phyloP scores from a whole-genome alignment of 2,113 vertebrate species.

The Thamnaconus septentrionalis region DNA sequence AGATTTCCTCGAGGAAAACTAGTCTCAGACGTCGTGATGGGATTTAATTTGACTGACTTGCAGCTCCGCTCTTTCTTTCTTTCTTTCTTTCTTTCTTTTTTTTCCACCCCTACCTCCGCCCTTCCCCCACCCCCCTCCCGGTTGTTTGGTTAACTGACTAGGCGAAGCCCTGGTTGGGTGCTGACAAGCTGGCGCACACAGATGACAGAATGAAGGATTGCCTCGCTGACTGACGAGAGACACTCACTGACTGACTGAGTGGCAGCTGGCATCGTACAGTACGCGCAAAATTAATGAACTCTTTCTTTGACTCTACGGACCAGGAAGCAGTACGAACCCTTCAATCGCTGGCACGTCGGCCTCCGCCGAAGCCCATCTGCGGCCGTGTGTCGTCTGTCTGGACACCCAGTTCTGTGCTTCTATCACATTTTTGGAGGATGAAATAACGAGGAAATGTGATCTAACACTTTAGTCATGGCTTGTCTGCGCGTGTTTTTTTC shows the following conservation, averaged over 20 bases:
- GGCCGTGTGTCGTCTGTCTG: neutral
- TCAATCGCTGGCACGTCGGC: neutral
- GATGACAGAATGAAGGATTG: slow-evolving; percentile 63
- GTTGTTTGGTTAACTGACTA: slow-evolving; percentile 52
- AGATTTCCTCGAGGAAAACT: slow-evolving; percentile 73
- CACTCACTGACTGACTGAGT: slow-evolving; percentile 54
- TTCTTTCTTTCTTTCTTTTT: slow-evolving; percentile 3
- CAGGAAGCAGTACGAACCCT: slow-evolving; percentile 17
- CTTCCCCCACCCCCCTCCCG: neutral
- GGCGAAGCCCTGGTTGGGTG: slow-evolving; percentile 50
- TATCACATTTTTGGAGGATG: neutral
- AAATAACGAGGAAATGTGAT: neutral
- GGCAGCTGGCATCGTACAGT: slow-evolving; percentile 45
- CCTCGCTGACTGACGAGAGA: slow-evolving; percentile 52
- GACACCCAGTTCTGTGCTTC: neutral
- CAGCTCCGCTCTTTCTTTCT: slow-evolving; percentile 14
- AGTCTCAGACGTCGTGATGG: slow-evolving; percentile 59
- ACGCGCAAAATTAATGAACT: slow-evolving; percentile 49
- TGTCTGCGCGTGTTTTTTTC: too few relatives aligned
- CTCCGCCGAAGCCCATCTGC: neutral
- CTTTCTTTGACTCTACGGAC: slow-evolving; percentile 50
- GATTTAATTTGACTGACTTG: slow-evolving; percentile 51
- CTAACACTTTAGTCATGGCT: neutral
- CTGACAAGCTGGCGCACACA: slow-evolving; percentile 50
- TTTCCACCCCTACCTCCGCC: neutral